Evolutionary conservation across 2,113 vertebrate genomes (phyloP).

Genomic region (Xenopus tropicalis): DNA sequence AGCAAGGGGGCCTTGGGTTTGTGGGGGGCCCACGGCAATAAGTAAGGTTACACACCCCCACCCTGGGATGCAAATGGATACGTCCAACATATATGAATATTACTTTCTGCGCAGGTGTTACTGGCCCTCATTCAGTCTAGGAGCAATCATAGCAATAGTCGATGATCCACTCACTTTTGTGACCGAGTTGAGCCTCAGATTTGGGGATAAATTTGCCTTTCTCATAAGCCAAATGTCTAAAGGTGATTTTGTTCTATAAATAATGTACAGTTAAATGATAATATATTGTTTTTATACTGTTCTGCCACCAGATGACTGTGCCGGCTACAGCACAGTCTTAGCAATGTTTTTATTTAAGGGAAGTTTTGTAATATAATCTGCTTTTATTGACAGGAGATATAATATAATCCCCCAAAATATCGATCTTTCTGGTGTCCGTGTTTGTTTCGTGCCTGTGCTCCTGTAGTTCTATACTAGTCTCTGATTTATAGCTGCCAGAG

Average conservation of each 20-base stretch:
- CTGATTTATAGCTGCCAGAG: too few species aligned
- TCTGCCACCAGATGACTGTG: constrained; percentile 27
- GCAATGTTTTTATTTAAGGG: constrained; percentile 55
- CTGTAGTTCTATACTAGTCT: too few species aligned
- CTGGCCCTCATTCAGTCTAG: too few species aligned
- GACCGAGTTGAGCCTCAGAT: neutral
- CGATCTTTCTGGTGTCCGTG: neutral
- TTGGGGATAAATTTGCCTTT: constrained; percentile 4
- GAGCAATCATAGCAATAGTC: too few species aligned
- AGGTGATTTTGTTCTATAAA: constrained; percentile 53
- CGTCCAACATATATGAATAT: too few species aligned
- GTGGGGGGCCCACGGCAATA: too few species aligned
- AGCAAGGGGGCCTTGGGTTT: too few species aligned
- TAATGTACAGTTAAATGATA: constrained; percentile 65
- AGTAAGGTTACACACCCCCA: too few species aligned
- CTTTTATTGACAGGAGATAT: constrained; percentile 36
- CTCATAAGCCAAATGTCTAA: constrained; percentile 4
- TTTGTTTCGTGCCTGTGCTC: neutral
- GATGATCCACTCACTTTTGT: too few species aligned
- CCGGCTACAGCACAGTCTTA: constrained; percentile 33
- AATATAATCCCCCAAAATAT: constrained; percentile 32
- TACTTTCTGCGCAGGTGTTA: too few species aligned
- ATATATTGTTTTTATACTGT: constrained; percentile 43
- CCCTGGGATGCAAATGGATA: too few species aligned
- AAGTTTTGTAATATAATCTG: constrained; percentile 41